Base-by-base conservation (phyloP, 2,113 vertebrate species). In the Campylomormyrus numenius region DNA sequence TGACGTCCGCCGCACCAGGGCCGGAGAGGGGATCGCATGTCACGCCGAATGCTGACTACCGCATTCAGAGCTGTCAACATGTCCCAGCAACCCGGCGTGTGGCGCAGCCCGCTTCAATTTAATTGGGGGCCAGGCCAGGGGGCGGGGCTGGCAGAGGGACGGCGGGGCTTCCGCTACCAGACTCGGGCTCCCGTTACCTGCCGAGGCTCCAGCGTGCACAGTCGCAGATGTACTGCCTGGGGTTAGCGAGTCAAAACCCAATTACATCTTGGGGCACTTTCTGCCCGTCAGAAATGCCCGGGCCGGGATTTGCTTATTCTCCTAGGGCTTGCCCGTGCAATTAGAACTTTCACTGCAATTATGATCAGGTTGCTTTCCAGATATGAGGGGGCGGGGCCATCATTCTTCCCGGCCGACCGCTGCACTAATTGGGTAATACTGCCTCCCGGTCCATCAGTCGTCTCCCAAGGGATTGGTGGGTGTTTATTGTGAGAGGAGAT, bases 291-390 rank as follows among this genome's bases (percentile, higher is more conserved):
- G 91, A 93, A 93, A 93, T 94, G 93, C 91, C 91, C 93, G 91
- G 90, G 1, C 92, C 48, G 90, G 92, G 93, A 92, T 94, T 94
- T 94, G 94, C 93, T 94, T 94, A 94, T 94, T 94, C 94, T 91
- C 93, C 92, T 90, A 91, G 90, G 91, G 93, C 89, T 92, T 93
- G 90, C 91, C 91, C 66, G 89, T 88, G 92, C 95, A 95, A 94
- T 95, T 95, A 95, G 93, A 92, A 94, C 93, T 94, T 66, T 83
- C 88, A 90, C 92, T 92, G 90, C 94, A 94, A 93, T 94, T 93
- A 93, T 92, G 91, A 90, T 89, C 89, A 90, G 89, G 92, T 93
- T 93, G 93, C 93, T 92, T 92, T 92, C 88, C 91, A 90, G 90
- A 87, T 91, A 86, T 89, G 8, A 50, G 24, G 45, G 11, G 91